Evolutionary conservation across 1,140 invertebrate species (phyloP), one percentile per base, ranked within the genome.

Genomic region (Oryctes rhinoceros): DNA sequence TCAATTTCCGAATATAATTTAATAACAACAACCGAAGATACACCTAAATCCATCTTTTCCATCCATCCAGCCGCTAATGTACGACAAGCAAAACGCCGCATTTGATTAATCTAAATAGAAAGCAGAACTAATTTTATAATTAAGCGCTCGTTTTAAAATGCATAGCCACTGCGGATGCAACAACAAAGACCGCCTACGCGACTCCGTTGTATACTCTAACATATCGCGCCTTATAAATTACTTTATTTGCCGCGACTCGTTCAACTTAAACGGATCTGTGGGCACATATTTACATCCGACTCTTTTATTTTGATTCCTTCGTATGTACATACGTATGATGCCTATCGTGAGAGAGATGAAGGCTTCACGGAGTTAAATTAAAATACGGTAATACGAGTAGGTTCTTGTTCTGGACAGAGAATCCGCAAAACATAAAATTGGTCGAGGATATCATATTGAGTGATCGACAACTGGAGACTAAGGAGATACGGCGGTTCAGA

Each of bases 231-330:
- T 62, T 62, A 20, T 62, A 62, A 62, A 62, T 62, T 62, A 20
- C 53, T 62, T 62, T 62, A 62, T 62, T 62, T 62, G 53, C 53
- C 53, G 53, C 7, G 13, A 62, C 53, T 62, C 53, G 53, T 18
- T 62, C 13, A 62, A 20, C 13, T 20, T n/a, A 15, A 62, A 20
- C 53, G 53, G 53, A 62, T 15, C 3, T 62, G 53, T 62, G 53
- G 53, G 1, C 53, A 62, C 53, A 13, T 13, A 62, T 20, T 62
- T 62, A n/a, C 9, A 10, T 15, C 3, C 20, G 53, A 62, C 9
- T n/a, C 53, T 62, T 62, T 62, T 62, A 62, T 62, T 18, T 62
- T 30, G 24, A 30, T 30, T 20, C 20, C 13, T n/a, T 62, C 13
- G 5, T 62, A 13, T 15, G 13, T 62, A 62, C 20, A 10, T n/a